Percentiles rank a stretch among this genome's conserved stretches.
These are phyloP conservation scores for Hirtodrosophila histrioides DNA, from an alignment of 2,888 invertebrate genomes.

Conservation along the genomic window DNA sequence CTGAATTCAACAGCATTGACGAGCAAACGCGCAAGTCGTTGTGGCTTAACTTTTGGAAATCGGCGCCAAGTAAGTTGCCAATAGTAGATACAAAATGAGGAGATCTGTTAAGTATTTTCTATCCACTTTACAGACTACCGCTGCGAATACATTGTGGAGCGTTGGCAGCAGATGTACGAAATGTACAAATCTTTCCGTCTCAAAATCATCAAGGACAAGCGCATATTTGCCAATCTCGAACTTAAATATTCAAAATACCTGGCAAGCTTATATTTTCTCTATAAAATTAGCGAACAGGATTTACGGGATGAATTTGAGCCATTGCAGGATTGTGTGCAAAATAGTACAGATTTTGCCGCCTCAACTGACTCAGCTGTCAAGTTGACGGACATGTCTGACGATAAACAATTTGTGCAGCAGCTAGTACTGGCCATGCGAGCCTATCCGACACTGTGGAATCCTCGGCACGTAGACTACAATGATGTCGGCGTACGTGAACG, in stretches of 20 bases:
- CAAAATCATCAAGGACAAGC: conserved; percentile 77
- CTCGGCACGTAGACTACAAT: conserved; percentile 64
- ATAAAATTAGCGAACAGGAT: conserved; percentile 81
- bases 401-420: conserved; percentile 75
- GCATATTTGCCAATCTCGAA: conserved; percentile 72
- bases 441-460: conserved; percentile 79
- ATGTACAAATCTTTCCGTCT: conserved; percentile 82
- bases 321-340: conserved; percentile 66
- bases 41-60: conserved; percentile 79
- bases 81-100: too few relatives aligned
- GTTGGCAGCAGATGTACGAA: conserved; percentile 81
- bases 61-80: conserved; percentile 63
- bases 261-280: conserved; percentile 79
- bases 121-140: conserved; percentile 49
- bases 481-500: conserved; percentile 73
- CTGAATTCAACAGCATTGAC: conserved; percentile 74
- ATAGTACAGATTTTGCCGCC: conserved; percentile 1
- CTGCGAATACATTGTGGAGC: conserved; percentile 76
- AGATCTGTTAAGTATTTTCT: background rate
- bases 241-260: conserved; percentile 81
- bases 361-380: conserved; percentile 35
- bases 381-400: conserved; percentile 78
- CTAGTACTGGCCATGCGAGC: conserved; percentile 68
- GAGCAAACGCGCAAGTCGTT: conserved; percentile 77
- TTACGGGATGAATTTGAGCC: conserved; percentile 75